Conservation (phyloP, 2,888 invertebrate genomes). For the Psylliodes chrysocephalus region DNA sequence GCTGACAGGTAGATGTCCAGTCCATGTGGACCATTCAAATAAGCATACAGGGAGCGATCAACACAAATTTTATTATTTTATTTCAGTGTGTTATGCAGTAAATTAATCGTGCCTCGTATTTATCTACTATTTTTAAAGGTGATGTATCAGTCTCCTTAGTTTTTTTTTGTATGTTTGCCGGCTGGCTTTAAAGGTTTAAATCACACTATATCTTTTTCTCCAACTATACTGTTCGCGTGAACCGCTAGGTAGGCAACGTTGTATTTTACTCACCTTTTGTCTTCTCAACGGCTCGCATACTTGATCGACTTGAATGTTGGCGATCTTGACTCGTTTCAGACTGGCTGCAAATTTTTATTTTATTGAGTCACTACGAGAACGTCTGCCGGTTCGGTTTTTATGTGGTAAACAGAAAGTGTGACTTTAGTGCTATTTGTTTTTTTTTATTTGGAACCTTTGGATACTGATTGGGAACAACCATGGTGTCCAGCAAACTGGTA, state of each 20-base stretch:
- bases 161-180: no score
- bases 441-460: not conserved
- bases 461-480: not conserved
- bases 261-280: not conserved
- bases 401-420: not conserved
- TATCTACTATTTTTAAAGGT: no score
- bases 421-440: not conserved
- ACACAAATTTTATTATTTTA: no score
- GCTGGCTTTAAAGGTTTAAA: no score
- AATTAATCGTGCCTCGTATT: no score
- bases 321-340: slow-evolving; percentile 17
- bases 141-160: no score
- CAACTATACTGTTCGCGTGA: no score
- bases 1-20: no score
- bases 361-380: not conserved
- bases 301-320: slow-evolving; percentile 11
- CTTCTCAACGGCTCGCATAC: slow-evolving; percentile 17
- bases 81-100: no score
- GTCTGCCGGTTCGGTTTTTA: not conserved
- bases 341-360: not conserved
- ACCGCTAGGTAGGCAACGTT: slow-evolving; percentile 7
- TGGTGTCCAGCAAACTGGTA: slow-evolving; percentile 5
- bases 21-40: no score
- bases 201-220: no score
- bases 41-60: no score